phyloP scores from a whole-genome alignment of 2,113 vertebrate genomes.

The Climacteris rufus region DNA sequence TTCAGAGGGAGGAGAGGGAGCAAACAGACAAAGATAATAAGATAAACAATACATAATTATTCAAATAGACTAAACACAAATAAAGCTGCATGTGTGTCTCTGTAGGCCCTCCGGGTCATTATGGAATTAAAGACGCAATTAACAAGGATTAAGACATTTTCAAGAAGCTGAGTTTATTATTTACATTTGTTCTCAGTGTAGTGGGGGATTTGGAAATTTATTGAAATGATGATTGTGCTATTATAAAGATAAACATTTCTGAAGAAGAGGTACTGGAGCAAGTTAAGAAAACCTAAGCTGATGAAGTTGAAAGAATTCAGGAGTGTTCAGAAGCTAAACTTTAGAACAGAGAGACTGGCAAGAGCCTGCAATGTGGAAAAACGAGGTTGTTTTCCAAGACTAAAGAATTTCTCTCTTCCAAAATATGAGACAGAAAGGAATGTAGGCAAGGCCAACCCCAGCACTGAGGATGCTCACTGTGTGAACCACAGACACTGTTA shows the following conservation, averaged over 20 bases:
- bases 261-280: constrained; percentile 37
- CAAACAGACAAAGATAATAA: constrained; percentile 47
- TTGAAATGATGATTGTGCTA: constrained; percentile 45
- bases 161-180: constrained; percentile 33
- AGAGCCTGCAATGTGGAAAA: not conserved
- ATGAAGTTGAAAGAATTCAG: constrained; percentile 48
- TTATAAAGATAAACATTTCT: constrained; percentile 56
- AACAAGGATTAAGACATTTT: constrained; percentile 44
- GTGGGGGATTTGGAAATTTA: constrained; percentile 53
- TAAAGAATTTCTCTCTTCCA: not conserved
- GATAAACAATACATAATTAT: constrained; percentile 56
- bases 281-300: constrained; percentile 49
- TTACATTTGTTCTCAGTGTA: constrained; percentile 34
- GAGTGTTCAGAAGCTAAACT: constrained; percentile 44
- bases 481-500: not conserved
- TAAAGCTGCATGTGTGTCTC: constrained; percentile 34
- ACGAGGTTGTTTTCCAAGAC: not conserved
- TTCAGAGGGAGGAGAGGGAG: constrained; percentile 20
- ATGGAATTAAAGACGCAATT: constrained; percentile 43
- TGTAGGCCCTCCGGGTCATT: constrained; percentile 37
- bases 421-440: not conserved
- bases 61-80: constrained; percentile 52
- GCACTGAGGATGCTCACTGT: not conserved
- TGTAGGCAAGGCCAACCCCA: not conserved
- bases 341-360: constrained; percentile 24